A percentile compares a stretch with the other conserved stretches of the same genome.
Evolutionary conservation across 2,888 invertebrate species (phyloP).

Genomic region (Metacarcinus magister): DNA sequence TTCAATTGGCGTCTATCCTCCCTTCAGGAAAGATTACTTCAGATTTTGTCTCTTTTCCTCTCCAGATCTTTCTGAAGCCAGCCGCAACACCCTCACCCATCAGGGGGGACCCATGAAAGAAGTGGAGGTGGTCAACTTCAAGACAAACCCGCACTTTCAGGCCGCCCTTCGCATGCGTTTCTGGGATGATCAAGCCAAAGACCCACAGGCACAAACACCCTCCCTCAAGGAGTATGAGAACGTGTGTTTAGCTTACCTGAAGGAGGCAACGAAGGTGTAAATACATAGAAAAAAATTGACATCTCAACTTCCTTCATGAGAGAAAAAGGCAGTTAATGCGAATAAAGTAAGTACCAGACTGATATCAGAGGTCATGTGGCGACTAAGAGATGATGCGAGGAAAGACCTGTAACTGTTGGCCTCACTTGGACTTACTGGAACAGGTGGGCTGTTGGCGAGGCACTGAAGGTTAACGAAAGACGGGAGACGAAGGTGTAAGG

Average conservation of each 20-base stretch:
- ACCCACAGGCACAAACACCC: conserved; percentile 65
- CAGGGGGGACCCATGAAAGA: conserved; percentile 74
- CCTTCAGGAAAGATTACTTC: not conserved
- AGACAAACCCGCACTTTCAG: conserved; percentile 62
- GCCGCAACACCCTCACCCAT: conserved; percentile 68
- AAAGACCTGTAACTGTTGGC: too few species aligned
- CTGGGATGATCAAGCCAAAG: conserved; percentile 77
- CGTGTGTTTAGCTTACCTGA: conserved; percentile 64
- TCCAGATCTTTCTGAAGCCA: conserved; percentile 66
- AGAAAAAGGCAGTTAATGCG: too few species aligned
- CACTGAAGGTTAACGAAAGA: too few species aligned
- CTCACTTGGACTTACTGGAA: too few species aligned
- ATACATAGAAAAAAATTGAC: too few species aligned
- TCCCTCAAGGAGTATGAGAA: conserved; percentile 62
- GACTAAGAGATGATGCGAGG: too few species aligned
- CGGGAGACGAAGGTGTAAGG: not conserved
- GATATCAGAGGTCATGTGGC: too few species aligned
- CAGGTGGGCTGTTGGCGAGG: too few species aligned
- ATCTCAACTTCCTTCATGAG: too few species aligned
- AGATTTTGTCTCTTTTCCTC: not conserved
- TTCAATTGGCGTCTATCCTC: not conserved
- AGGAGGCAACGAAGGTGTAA: not conserved
- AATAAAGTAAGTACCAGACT: too few species aligned
- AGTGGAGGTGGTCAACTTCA: conserved; percentile 61
- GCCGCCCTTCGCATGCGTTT: conserved; percentile 69